These are phyloP conservation scores for Tiphia femorata DNA, from an alignment of 2,888 invertebrate species.

Conservation along the genomic window DNA sequence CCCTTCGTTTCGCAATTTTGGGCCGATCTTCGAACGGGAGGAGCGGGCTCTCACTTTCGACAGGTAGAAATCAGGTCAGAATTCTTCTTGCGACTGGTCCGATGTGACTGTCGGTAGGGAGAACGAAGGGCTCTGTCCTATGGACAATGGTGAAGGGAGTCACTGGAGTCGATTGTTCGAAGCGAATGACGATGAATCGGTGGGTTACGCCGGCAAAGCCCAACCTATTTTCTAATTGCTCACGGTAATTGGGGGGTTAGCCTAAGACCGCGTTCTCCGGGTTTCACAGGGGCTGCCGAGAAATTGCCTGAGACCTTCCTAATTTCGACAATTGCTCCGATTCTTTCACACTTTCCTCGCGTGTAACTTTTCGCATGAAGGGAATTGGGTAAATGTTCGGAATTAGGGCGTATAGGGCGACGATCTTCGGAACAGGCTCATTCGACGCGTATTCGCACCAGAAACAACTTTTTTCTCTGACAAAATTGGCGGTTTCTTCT, in stretches of 20 bases:
- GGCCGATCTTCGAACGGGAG: slow-evolving; percentile 19
- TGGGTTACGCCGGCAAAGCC: slow-evolving; percentile 21
- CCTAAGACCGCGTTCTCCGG: slow-evolving; percentile 33
- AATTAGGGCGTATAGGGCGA: no score
- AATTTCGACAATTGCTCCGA: slow-evolving; percentile 26
- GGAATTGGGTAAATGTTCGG: slow-evolving; percentile 5
- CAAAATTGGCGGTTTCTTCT: no score
- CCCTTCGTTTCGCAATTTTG: slow-evolving; percentile 43
- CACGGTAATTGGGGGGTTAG: slow-evolving; percentile 46
- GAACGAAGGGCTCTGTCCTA: not conserved
- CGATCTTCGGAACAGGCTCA: no score
- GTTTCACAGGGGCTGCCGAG: slow-evolving; percentile 36
- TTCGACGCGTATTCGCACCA: no score
- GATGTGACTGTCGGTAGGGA: not conserved
- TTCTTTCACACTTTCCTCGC: slow-evolving; percentile 31
- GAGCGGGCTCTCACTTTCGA: slow-evolving; percentile 29
- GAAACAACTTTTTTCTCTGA: no score
- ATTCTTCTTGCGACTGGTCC: slow-evolving; percentile 24
- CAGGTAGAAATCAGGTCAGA: slow-evolving; percentile 49
- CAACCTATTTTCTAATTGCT: slow-evolving; percentile 56
- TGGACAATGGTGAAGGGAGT: slow-evolving; percentile 23
- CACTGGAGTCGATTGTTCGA: slow-evolving; percentile 30
- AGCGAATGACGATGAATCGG: slow-evolving; percentile 35
- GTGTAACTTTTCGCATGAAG: slow-evolving; percentile 3
- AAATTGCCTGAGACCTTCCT: slow-evolving; percentile 33